Conservation (phyloP, 2,113 vertebrate species). For the Oplegnathus fasciatus region DNA sequence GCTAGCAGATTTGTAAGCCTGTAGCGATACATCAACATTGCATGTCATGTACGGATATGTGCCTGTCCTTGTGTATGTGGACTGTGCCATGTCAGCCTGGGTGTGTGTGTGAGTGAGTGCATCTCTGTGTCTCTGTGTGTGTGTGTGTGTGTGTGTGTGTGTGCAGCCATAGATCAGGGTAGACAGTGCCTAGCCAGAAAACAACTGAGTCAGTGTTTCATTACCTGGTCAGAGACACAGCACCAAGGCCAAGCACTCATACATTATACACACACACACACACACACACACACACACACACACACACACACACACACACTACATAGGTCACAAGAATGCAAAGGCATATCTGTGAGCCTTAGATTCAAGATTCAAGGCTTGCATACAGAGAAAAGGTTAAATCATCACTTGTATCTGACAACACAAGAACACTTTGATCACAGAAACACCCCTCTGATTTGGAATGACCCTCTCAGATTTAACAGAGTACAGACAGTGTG, state of each 20-base stretch:
- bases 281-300: constrained; percentile 25
- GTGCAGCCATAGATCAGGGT: constrained; percentile 4
- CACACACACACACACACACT: constrained; percentile 20
- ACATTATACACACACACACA: constrained; percentile 19
- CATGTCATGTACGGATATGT: neutral
- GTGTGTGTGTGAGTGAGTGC: neutral
- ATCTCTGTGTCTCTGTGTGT: neutral
- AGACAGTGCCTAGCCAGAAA: constrained; percentile 21
- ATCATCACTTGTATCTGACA: neutral
- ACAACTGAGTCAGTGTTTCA: constrained; percentile 61
- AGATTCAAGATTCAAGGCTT: neutral
- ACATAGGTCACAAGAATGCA: neutral
- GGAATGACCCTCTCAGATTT: neutral
- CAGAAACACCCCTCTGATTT: neutral
- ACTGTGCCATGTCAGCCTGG: neutral
- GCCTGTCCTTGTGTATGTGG: constrained; percentile 21
- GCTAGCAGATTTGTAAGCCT: neutral
- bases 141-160: neutral
- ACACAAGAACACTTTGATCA: neutral
- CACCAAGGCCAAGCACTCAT: constrained; percentile 13
- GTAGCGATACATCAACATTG: constrained; percentile 34
- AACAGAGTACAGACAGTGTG: neutral
- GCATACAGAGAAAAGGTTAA: neutral
- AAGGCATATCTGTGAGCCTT: neutral
- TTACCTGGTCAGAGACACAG: constrained; percentile 38